Conservation (phyloP, 2,113 vertebrate genomes). For the Orycteropus afer region DNA sequence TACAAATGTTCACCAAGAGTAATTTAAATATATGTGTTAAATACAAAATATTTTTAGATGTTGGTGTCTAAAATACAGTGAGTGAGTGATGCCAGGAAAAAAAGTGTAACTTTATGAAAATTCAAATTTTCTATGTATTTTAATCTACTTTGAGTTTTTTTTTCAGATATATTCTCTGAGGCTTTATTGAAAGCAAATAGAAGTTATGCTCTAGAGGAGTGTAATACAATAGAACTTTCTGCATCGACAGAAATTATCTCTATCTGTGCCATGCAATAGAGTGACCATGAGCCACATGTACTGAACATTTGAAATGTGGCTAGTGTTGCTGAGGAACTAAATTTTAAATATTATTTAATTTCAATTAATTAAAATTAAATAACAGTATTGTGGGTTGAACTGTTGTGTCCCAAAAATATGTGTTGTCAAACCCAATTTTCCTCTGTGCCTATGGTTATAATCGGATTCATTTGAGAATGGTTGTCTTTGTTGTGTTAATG, state of each 20-base stretch:
- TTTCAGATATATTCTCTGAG: slow-evolving; percentile 34
- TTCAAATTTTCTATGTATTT: slow-evolving; percentile 61
- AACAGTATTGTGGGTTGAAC: not conserved
- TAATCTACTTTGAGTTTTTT: slow-evolving; percentile 56
- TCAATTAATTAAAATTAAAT: not conserved
- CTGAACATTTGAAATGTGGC: not conserved
- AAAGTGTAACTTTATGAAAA: slow-evolving; percentile 75
- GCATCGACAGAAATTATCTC: not conserved
- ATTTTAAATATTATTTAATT: slow-evolving; percentile 40
- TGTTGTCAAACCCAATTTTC: not conserved
- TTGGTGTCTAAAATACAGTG: slow-evolving; percentile 75
- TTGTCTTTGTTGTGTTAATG: no score
- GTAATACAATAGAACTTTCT: not conserved
- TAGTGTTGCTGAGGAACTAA: not conserved
- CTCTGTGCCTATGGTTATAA: not conserved
- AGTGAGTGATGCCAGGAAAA: slow-evolving; percentile 76
- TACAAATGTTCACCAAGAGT: slow-evolving; percentile 77
- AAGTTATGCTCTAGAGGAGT: not conserved
- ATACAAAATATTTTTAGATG: slow-evolving; percentile 79
- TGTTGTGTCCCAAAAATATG: not conserved
- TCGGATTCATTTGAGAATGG: no score
- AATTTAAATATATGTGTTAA: slow-evolving; percentile 80
- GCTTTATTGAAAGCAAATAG: slow-evolving; percentile 32
- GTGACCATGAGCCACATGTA: not conserved
- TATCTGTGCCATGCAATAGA: not conserved